These are phyloP conservation scores for Balaenoptera acutorostrata DNA, from an alignment of 2,113 vertebrate species.

Conservation along the genomic window DNA sequence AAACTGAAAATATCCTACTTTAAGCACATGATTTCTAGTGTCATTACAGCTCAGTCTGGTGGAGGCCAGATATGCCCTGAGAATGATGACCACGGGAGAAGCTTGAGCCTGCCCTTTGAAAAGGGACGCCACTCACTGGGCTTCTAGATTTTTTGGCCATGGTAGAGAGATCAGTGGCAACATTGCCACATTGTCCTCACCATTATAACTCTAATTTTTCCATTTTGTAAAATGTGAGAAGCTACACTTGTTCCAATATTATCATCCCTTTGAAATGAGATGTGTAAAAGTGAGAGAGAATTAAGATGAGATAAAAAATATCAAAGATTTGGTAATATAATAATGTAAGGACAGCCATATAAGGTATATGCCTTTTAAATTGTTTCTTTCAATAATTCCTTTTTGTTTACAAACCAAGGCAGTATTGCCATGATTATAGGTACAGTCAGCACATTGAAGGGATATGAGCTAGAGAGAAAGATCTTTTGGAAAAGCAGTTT, in stretches of 20 bases:
- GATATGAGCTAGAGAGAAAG: background rate
- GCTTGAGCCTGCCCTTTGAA: background rate
- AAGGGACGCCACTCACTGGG: background rate
- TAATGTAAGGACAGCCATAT: background rate
- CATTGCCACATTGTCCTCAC: background rate
- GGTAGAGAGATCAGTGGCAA: background rate
- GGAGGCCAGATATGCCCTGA: background rate
- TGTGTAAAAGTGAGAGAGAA: background rate
- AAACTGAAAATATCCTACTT: slow-evolving; percentile 45
- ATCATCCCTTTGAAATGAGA: background rate
- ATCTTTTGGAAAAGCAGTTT: background rate
- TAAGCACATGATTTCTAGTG: background rate
- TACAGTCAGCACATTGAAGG: background rate
- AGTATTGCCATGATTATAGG: background rate
- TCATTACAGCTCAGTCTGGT: background rate
- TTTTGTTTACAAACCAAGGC: background rate
- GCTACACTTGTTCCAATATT: background rate
- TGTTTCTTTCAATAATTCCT: background rate
- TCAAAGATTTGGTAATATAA: background rate
- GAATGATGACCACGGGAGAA: background rate
- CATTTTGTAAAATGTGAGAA: background rate
- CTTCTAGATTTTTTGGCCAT: background rate
- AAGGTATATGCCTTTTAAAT: background rate
- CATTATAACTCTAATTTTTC: background rate
- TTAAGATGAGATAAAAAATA: background rate